Evolutionary conservation across 2,113 vertebrate species (phyloP), one percentile per base, ranked within the genome.

Genomic region (Erpornis zantholeuca): DNA sequence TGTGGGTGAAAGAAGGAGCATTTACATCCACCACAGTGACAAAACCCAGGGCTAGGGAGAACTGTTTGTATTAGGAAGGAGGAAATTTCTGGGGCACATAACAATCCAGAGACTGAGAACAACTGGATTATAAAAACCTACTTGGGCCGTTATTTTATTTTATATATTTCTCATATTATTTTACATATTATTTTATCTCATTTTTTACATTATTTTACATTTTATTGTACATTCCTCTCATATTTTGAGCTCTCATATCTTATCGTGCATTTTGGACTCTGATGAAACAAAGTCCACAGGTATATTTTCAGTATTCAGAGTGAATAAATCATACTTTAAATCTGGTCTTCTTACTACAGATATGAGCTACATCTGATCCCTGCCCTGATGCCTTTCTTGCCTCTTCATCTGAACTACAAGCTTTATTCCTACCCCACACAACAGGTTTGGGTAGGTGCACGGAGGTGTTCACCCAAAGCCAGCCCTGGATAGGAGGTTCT

Each of bases 31-130:
- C 15, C 15, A 3, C 7, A 16, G 40, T 12, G 63, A 56, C 22
- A 72, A 44, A 76, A 78, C 3, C 40, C 44, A 44, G 35, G 27
- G 29, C 10, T 69, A 15, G 33, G 35, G 10, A 88, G 14, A 77
- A 31, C 2, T 0, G 0, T 19, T 59, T 27, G 1, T 38, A 7
- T 36, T 9, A 40, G 21, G 38, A 81, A 68, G 31, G 31, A 81
- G 18, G 36, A 88, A 90, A 82, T 59, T 63, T 81, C 44, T 27
- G 47, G 11, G 69, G 35, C 31, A 53, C 14, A 2, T 9, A 76
- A 18, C 22, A 42, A 17, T 27, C 13, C 61, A 79, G 42, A 35
- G 16, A 76, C 57, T 36, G n/a, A 93, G 52, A 86, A 68, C 9
- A 79, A 87, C 3, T 47, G 49, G 23, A 53, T 54, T 65, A 33